These are phyloP conservation scores for Urocitellus parryii DNA, from an alignment of 2,113 vertebrate genomes.

Conservation along the genomic window DNA sequence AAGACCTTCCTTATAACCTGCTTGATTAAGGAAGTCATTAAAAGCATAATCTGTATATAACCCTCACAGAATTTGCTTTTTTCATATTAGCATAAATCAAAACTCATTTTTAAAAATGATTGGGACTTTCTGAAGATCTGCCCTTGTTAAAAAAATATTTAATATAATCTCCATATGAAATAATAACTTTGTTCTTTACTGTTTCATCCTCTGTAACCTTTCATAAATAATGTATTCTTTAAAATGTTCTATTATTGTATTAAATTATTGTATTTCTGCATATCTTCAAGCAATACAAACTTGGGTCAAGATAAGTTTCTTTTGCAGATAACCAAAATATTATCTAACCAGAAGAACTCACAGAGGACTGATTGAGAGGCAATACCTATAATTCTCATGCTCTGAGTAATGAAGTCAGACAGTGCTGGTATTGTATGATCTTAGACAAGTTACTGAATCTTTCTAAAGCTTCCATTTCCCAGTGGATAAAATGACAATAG, in stretches of 20 bases:
- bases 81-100: slow-evolving; percentile 77
- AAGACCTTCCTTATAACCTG: slow-evolving; percentile 53
- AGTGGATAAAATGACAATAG: not conserved
- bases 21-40: slow-evolving; percentile 75
- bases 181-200: slow-evolving; percentile 51
- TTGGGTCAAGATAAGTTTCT: slow-evolving; percentile 38
- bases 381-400: not conserved
- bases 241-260: slow-evolving; percentile 10
- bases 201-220: slow-evolving; percentile 55
- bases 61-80: slow-evolving; percentile 60
- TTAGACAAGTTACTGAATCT: not conserved
- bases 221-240: slow-evolving; percentile 6
- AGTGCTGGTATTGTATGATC: not conserved
- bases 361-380: not conserved
- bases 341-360: not conserved
- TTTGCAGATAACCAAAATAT: slow-evolving; percentile 34
- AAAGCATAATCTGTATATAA: slow-evolving; percentile 66
- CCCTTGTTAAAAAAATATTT: slow-evolving; percentile 64
- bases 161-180: slow-evolving; percentile 54
- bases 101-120: slow-evolving; percentile 71
- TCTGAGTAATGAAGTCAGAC: not conserved
- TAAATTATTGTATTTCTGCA: not conserved
- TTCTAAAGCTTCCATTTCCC: not conserved
- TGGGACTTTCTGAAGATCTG: slow-evolving; percentile 47
- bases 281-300: slow-evolving; percentile 41